Percentiles rank a stretch among this genome's conserved stretches.
Conservation (phyloP, 2,113 vertebrate genomes). For the Montifringilla adamsi region DNA sequence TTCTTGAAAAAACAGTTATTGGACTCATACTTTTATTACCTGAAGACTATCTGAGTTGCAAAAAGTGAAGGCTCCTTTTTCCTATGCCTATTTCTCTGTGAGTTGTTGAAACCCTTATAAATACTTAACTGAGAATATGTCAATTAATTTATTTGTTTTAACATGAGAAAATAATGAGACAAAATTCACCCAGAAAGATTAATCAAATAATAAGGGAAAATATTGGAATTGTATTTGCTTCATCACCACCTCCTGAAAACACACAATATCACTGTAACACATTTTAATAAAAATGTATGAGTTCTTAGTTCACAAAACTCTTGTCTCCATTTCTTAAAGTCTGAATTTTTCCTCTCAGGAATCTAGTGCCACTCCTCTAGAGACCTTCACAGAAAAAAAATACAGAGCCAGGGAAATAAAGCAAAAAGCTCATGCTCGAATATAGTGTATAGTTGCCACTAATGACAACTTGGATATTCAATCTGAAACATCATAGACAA, state of each 20-base stretch:
- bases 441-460: neutral
- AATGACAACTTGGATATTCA: neutral
- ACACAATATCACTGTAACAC: neutral
- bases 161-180: neutral
- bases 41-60: neutral
- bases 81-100: neutral
- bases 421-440: neutral
- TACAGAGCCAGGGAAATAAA: neutral
- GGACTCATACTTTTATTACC: neutral
- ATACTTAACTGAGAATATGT: neutral
- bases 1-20: neutral
- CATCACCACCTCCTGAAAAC: rapidly evolving
- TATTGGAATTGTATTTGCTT: neutral
- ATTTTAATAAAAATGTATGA: neutral
- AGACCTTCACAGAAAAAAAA: neutral
- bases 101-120: neutral
- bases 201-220: neutral
- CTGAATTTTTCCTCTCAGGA: neutral
- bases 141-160: neutral
- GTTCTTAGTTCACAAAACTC: neutral
- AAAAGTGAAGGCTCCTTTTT: neutral
- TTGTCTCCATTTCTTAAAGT: neutral
- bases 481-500: neutral
- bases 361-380: neutral
- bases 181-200: neutral